Evolutionary conservation across 2,113 vertebrate species (phyloP), one percentile per base, ranked within the genome.

Genomic region (Archilochus colubris): DNA sequence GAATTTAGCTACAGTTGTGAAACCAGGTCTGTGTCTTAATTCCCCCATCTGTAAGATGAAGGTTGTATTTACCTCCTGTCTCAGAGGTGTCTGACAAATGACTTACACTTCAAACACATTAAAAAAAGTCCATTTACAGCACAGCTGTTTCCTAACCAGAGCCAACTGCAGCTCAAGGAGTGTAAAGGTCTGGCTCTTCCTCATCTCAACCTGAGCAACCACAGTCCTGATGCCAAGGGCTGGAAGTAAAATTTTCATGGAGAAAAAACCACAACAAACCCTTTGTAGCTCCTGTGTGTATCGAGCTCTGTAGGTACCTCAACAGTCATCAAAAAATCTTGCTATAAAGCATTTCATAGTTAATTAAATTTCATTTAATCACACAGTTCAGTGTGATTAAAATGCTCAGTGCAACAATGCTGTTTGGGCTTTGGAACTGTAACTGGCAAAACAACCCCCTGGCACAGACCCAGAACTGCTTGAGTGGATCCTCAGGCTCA

Each of bases 351-450:
- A 3, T 24, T 66, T 27, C 1, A 2, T 0, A 8, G 59, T 18
- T 36, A 10, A 33, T 33, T 33, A 33, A 33, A 33, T 33, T 33
- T 33, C 33, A 33, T 33, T 33, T 33, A 33, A 33, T 33, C 33
- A 33, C 33, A 33, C 51, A 8, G 0, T 8, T 27, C 30, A 5
- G 25, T 4, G 4, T 4, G 10, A 6, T 12, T 73, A 3, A 27
- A 81, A 30, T 0, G 2, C 15, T 6, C 24, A 61, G 36, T 15
- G 59, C 38, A 59, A 18, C 2, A 36, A 0, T 1, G 2, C 8
- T n/a, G 6, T 15, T 7, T 30, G 31, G 48, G 2, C 20, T 33
- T 27, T 0, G 31, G 74, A 69, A 38, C 78, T 1, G 3, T 2
- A 24, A 11, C 38, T 46, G 76, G 54, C 68, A 64, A 31, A 54